Conservation (phyloP, 2,113 vertebrate species). For the Notechis scutatus region DNA sequence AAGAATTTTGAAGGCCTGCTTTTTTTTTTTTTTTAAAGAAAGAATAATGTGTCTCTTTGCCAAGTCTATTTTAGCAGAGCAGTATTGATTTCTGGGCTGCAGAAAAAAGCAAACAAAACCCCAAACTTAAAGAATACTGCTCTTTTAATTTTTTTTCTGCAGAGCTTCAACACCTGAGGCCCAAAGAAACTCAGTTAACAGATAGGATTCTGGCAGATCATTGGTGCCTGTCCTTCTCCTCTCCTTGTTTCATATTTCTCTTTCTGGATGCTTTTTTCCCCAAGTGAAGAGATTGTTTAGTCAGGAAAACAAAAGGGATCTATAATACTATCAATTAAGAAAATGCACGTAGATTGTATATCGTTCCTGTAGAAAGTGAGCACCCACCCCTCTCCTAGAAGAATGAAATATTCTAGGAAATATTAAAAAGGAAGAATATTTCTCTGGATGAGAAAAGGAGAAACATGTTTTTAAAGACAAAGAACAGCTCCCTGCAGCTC, state of each 20-base stretch:
- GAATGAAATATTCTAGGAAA: too few relatives aligned
- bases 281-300: neutral
- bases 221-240: conserved; percentile 19
- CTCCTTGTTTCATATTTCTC: neutral
- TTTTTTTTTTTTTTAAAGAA: neutral
- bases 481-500: too few relatives aligned
- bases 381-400: too few relatives aligned
- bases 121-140: neutral
- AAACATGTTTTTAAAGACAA: too few relatives aligned
- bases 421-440: too few relatives aligned
- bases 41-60: too few relatives aligned
- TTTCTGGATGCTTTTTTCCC: neutral
- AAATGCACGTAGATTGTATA: neutral
- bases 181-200: neutral
- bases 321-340: neutral
- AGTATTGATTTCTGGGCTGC: neutral
- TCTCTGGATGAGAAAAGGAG: too few relatives aligned
- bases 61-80: neutral
- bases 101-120: accelerated
- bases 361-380: neutral
- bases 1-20: neutral
- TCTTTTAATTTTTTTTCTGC: conserved; percentile 12
- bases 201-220: conserved; percentile 50
- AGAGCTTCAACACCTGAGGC: conserved; percentile 26
- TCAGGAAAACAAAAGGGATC: neutral